A percentile compares a stretch with the other conserved stretches of the same genome.
These are phyloP conservation scores for Gavia stellata DNA, from an alignment of 2,113 vertebrate species.

Conservation along the genomic window DNA sequence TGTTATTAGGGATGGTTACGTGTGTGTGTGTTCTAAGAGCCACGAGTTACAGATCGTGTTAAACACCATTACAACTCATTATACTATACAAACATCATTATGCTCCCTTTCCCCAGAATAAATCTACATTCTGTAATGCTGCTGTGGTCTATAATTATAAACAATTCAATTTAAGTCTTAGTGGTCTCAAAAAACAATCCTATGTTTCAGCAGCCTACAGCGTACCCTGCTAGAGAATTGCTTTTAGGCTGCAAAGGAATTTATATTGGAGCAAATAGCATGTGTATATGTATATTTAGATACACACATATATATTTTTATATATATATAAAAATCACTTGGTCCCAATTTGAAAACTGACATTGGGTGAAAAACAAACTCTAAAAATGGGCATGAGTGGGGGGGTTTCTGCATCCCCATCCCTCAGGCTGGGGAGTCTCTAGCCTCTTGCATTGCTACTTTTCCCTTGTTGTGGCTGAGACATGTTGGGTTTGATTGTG, in stretches of 20 bases:
- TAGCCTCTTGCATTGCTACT: accelerated
- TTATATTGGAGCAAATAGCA: background rate
- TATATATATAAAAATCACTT: background rate
- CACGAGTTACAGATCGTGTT: background rate
- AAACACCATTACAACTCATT: background rate
- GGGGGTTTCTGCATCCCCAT: background rate
- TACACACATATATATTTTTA: too few species aligned
- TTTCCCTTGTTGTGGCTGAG: background rate
- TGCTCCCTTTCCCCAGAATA: background rate
- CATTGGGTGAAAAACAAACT: background rate
- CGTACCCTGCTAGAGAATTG: background rate
- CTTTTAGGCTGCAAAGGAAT: background rate
- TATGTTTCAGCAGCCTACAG: background rate
- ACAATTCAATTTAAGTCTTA: background rate
- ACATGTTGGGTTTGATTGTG: accelerated
- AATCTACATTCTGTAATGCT: background rate
- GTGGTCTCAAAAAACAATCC: background rate
- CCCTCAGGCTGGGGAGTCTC: background rate
- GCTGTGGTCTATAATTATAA: background rate
- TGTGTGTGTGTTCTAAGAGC: background rate
- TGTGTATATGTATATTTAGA: background rate
- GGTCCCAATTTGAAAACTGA: background rate
- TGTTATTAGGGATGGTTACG: background rate
- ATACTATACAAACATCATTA: background rate
- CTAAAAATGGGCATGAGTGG: background rate